These are phyloP conservation scores for Idris sp. DNA, from an alignment of 1,140 invertebrate species.

Conservation along the genomic window DNA sequence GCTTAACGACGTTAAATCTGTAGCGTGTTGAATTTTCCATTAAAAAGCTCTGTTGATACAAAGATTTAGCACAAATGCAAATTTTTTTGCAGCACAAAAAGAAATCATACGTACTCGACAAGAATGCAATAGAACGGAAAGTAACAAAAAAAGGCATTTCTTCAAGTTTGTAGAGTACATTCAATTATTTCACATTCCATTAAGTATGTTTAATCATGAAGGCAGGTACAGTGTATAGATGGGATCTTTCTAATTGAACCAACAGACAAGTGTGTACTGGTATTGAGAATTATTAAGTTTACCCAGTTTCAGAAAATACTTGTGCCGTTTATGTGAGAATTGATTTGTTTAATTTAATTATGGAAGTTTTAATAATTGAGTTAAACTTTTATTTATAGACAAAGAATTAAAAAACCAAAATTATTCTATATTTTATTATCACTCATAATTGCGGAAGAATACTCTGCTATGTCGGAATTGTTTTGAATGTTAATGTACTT, in stretches of 20 bases:
- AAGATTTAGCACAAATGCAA: too few relatives aligned
- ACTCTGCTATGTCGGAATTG: too few relatives aligned
- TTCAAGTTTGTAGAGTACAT: conserved; percentile 26
- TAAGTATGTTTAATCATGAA: conserved; percentile 58
- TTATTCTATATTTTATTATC: too few relatives aligned
- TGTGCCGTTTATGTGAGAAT: conserved; percentile 4
- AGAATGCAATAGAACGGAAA: too few relatives aligned
- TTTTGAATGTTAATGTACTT: conserved; percentile 40
- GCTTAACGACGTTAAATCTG: not conserved
- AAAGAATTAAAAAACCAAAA: too few relatives aligned
- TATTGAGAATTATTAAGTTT: conserved; percentile 56
- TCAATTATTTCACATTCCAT: conserved; percentile 55
- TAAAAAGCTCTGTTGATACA: too few relatives aligned
- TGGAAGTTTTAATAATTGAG: conserved; percentile 7
- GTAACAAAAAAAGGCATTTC: conserved; percentile 20
- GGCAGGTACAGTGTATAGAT: conserved; percentile 42
- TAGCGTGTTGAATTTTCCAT: conserved; percentile 5
- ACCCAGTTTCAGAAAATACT: conserved; percentile 21
- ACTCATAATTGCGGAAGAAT: too few relatives aligned
- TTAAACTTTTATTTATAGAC: too few relatives aligned
- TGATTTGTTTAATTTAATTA: conserved; percentile 27
- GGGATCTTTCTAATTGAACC: conserved; percentile 49
- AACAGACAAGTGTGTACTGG: conserved; percentile 35
- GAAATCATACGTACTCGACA: too few relatives aligned
- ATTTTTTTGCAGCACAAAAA: too few relatives aligned